These are phyloP conservation scores for Dolichotis patagonum DNA, from an alignment of 2,113 vertebrate genomes.

Conservation along the genomic window DNA sequence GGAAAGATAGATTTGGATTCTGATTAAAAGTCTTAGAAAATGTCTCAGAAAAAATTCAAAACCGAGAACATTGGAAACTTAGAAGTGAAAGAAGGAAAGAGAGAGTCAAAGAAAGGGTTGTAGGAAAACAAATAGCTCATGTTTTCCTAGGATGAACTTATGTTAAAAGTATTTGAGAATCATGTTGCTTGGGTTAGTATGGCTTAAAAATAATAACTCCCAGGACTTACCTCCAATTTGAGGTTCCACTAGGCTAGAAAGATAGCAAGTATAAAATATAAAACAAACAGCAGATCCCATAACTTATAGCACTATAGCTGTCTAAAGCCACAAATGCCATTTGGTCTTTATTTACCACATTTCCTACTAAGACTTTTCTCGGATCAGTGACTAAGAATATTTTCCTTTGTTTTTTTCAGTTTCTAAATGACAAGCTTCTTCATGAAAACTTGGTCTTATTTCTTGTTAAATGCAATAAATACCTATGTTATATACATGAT, in stretches of 20 bases:
- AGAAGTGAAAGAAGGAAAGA: not conserved
- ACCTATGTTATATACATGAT: not conserved
- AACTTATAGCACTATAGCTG: constrained; percentile 50
- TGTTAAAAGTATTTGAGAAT: constrained; percentile 35
- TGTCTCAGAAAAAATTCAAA: not conserved
- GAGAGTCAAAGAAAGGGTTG: not conserved
- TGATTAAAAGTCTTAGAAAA: not conserved
- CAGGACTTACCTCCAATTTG: constrained; percentile 14
- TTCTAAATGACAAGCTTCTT: not conserved
- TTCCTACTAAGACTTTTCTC: constrained; percentile 44
- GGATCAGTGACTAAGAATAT: constrained; percentile 48
- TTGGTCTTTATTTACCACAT: constrained; percentile 57
- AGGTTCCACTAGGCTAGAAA: constrained; percentile 31
- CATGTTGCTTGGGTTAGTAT: constrained; percentile 49
- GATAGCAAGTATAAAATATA: constrained; percentile 40
- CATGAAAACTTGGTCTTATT: not conserved
- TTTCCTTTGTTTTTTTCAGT: constrained; percentile 50
- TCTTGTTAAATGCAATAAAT: constrained; percentile 24
- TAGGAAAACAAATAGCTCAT: constrained; percentile 42
- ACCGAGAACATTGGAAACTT: not conserved
- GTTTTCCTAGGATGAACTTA: constrained; percentile 31
- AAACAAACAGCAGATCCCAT: constrained; percentile 63
- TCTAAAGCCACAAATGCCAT: constrained; percentile 61
- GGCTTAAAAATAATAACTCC: constrained; percentile 58
- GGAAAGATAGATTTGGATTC: not conserved